phyloP scores from a whole-genome alignment of 2,888 invertebrate genomes.

The Seladonia tumulorum region DNA sequence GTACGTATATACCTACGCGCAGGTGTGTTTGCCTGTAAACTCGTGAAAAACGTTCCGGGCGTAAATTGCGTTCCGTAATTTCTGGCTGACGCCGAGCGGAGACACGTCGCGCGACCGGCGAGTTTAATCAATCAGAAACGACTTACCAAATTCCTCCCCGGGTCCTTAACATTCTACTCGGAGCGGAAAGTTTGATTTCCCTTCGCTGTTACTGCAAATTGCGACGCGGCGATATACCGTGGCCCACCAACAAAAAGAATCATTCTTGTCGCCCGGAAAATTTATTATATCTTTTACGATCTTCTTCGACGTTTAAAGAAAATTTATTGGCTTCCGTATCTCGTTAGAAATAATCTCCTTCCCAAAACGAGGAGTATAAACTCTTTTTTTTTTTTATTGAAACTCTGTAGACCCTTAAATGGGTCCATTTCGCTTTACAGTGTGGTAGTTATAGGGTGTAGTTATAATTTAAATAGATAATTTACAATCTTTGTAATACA shows the following conservation, averaged over 20 bases:
- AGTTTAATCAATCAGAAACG: conserved; percentile 32
- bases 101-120: neutral
- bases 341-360: too few species aligned
- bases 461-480: too few species aligned
- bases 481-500: too few species aligned
- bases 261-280: neutral
- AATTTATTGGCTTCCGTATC: too few species aligned
- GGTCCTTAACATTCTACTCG: neutral
- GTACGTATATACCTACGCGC: neutral
- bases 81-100: neutral
- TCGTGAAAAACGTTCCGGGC: conserved; percentile 11
- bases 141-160: neutral
- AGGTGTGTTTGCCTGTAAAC: neutral
- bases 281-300: too few species aligned
- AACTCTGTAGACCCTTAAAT: too few species aligned
- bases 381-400: too few species aligned
- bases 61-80: conserved; percentile 40
- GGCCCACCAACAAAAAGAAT: neutral
- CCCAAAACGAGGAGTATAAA: too few species aligned
- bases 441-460: too few species aligned
- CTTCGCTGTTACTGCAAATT: neutral
- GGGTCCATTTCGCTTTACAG: too few species aligned
- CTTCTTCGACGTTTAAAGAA: too few species aligned
- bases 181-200: neutral
- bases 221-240: neutral